Evolutionary conservation across 2,888 invertebrate species (phyloP), one percentile per base, ranked within the genome.

Genomic region (Drosophila koepferae): DNA sequence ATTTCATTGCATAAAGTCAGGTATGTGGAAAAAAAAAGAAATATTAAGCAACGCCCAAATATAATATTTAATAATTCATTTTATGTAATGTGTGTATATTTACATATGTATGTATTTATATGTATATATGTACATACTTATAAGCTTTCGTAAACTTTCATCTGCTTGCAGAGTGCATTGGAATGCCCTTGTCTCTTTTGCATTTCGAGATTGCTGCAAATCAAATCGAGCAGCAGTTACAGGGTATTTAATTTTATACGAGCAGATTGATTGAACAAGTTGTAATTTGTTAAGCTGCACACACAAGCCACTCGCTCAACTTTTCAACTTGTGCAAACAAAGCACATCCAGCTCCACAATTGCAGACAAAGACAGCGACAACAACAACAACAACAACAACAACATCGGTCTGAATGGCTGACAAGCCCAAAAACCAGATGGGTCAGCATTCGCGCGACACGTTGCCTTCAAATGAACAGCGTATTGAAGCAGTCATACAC

Each of bases 401-500:
- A 63, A 65, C 72, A 23, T 20, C 38, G 40, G 38, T 20, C 28
- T 54, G 53, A 31, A 56, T 59, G 49, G 36, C 64, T 63, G 72
- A 64, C 78, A 64, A 63, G 78, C 73, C 74, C 62, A 76, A 76
- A 75, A 73, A 72, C 74, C 74, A 78, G 79, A 78, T 73, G 79
- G 76, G 78, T 73, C 74, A 68, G 61, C 76, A 78, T 54, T 77
- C 60, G 61, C 65, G 62, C 66, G 38, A 60, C 67, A 72, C 63
- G 54, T 77, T 69, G 74, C 65, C 34, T 56, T 58, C 46, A 66
- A 55, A 36, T 67, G 67, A 23, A 65, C 51, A 66, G 48, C 41
- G 53, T 55, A n/a, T 40, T 36, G 23, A 48, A 34, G 40, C 40
- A 9, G 20, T 55, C 34, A 67, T 28, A 28, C 46, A 54, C 34